These are phyloP conservation scores for Nyctereutes procyonoides DNA, from an alignment of 2,113 vertebrate genomes.

Conservation along the genomic window DNA sequence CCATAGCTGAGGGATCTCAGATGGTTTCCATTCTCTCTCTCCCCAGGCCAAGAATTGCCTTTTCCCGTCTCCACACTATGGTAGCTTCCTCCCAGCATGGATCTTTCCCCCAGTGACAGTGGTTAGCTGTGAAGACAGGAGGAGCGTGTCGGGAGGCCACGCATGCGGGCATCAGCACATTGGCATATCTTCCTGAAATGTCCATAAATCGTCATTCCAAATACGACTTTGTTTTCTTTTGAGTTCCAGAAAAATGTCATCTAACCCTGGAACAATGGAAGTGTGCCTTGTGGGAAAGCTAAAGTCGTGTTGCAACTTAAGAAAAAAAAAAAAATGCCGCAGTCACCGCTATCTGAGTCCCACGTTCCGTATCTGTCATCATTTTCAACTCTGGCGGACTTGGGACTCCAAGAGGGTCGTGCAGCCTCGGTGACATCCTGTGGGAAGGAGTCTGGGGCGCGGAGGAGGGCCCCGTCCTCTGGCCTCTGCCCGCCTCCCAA, in stretches of 20 bases:
- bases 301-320: background rate
- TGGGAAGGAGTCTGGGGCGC: conserved; percentile 7
- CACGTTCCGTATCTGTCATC: conserved; percentile 4
- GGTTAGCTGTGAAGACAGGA: background rate
- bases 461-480: too few relatives aligned
- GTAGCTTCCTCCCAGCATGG: background rate
- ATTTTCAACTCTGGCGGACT: conserved; percentile 57
- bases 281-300: background rate
- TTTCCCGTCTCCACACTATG: background rate
- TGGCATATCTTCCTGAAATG: background rate
- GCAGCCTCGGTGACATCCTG: conserved; percentile 39
- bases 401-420: background rate
- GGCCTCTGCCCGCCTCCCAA: background rate
- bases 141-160: background rate
- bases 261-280: background rate
- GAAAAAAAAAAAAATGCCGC: background rate
- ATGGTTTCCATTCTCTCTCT: background rate
- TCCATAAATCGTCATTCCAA: conserved; percentile 39
- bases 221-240: conserved; percentile 52
- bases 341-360: background rate
- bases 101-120: background rate
- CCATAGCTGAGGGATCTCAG: background rate
- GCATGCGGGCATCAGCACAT: background rate
- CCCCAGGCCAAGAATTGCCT: background rate
- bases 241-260: conserved; percentile 6